phyloP scores from a whole-genome alignment of 2,113 vertebrate species.

The Aramus guarauna region DNA sequence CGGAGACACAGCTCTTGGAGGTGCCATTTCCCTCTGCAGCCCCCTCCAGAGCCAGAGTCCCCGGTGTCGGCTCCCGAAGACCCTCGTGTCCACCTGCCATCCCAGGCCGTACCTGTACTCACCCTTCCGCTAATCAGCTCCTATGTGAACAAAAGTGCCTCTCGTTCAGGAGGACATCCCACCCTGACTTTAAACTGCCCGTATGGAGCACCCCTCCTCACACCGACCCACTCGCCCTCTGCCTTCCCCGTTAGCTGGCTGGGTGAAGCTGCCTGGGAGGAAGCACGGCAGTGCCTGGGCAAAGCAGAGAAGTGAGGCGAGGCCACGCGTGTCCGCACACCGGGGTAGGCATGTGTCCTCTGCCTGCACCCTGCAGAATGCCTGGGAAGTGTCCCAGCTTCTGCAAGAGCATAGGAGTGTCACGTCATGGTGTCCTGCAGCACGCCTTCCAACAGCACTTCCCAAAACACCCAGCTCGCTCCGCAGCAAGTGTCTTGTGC shows the following conservation, averaged over 20 bases:
- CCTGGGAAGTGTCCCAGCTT: not conserved
- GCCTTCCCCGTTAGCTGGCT: not conserved
- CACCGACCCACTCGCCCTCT: not conserved
- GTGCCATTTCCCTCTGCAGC: no score
- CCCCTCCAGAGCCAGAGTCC: not conserved
- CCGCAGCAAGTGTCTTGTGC: not conserved
- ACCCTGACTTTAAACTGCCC: not conserved
- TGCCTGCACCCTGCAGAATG: not conserved
- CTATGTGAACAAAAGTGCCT: rapidly evolving
- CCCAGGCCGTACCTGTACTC: not conserved
- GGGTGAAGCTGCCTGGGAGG: not conserved
- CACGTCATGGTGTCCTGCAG: not conserved
- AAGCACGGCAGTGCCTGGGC: not conserved
- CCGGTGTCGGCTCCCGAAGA: not conserved
- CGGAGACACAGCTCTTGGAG: not conserved
- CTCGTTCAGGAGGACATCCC: not conserved
- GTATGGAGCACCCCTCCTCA: rapidly evolving
- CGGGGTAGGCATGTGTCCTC: rapidly evolving
- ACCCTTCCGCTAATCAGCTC: no score
- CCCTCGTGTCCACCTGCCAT: not conserved
- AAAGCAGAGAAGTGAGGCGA: not conserved
- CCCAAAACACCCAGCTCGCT: not conserved
- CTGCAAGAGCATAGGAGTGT: not conserved
- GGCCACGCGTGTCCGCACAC: rapidly evolving
- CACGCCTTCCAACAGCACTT: not conserved